phyloP scores from a whole-genome alignment of 2,888 invertebrate species.

The Podotricha telesiphe region DNA sequence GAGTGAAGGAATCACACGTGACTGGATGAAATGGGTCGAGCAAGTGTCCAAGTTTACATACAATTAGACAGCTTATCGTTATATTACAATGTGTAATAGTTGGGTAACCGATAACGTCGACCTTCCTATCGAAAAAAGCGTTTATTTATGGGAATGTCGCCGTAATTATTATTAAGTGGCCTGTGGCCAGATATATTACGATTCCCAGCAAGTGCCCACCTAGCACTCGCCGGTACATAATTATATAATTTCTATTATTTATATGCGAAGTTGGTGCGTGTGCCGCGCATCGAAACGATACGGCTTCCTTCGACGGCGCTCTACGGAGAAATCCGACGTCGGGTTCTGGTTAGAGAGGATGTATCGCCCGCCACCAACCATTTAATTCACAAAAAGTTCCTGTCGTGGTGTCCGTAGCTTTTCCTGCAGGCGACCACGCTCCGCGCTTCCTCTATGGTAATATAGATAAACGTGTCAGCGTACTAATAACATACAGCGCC shows the following conservation, averaged over 20 bases:
- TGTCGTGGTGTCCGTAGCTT: constrained; percentile 61
- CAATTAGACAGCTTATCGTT: constrained; percentile 71
- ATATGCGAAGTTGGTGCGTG: constrained; percentile 72
- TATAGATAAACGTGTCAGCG: constrained; percentile 70
- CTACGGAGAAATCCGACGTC: constrained; percentile 68
- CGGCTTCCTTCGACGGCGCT: constrained; percentile 67
- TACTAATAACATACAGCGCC: constrained; percentile 66
- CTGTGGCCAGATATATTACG: constrained; percentile 58
- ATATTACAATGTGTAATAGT: constrained; percentile 75
- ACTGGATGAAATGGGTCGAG: constrained; percentile 29
- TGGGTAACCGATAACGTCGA: constrained; percentile 75
- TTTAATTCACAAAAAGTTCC: constrained; percentile 75
- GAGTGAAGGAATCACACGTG: constrained; percentile 6
- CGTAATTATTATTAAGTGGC: constrained; percentile 65
- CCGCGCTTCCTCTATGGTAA: constrained; percentile 72
- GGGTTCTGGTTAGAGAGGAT: constrained; percentile 77
- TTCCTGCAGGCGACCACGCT: constrained; percentile 66
- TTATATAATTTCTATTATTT: constrained; percentile 83
- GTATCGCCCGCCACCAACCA: constrained; percentile 62
- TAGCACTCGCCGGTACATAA: constrained; percentile 72
- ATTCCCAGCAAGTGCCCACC: constrained; percentile 66
- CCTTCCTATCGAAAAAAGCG: constrained; percentile 72
- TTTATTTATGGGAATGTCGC: constrained; percentile 70
- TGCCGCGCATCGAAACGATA: constrained; percentile 67
- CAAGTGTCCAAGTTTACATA: constrained; percentile 49